A percentile compares a stretch with the other conserved stretches of the same genome.
Conservation (phyloP, 2,797 vertebrate genomes). For the Peromyscus nudipes region DNA sequence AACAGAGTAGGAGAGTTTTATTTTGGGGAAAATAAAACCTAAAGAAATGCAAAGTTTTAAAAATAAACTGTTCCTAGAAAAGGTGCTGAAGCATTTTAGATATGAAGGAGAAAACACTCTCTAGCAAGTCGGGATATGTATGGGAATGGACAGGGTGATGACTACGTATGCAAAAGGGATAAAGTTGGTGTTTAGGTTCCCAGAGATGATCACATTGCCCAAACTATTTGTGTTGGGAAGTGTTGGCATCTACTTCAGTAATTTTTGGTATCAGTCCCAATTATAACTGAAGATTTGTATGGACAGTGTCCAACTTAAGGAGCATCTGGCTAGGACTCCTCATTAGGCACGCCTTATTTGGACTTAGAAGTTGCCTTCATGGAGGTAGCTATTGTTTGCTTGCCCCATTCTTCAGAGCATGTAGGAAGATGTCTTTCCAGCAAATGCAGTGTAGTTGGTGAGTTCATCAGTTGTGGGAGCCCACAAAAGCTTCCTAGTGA, state of each 20-base stretch:
- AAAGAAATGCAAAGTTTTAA: not conserved
- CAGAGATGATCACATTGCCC: constrained; percentile 26
- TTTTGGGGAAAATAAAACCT: constrained; percentile 38
- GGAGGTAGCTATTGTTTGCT: not conserved
- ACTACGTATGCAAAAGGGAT: not conserved
- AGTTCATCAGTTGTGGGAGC: not conserved
- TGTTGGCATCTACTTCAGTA: constrained; percentile 37
- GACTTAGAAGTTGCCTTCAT: not conserved
- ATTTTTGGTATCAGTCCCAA: constrained; percentile 64
- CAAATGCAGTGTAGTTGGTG: not conserved
- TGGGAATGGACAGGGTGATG: constrained; percentile 39
- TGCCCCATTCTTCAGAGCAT: not conserved
- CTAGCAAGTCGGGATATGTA: not conserved
- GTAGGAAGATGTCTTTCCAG: not conserved
- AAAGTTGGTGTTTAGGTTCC: constrained; percentile 2
- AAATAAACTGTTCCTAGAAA: constrained; percentile 63
- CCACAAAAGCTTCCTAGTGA: too few species aligned
- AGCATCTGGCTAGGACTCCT: constrained; percentile 44
- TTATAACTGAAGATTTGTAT: constrained; percentile 59
- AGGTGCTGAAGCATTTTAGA: constrained; percentile 27
- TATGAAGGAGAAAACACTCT: constrained; percentile 43
- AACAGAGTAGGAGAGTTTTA: not conserved
- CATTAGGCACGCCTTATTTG: constrained; percentile 45
- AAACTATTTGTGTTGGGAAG: constrained; percentile 34
- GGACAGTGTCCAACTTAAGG: constrained; percentile 22